These are phyloP conservation scores for Orchesellides sinensis DNA, from an alignment of 2,888 invertebrate species.

Conservation along the genomic window DNA sequence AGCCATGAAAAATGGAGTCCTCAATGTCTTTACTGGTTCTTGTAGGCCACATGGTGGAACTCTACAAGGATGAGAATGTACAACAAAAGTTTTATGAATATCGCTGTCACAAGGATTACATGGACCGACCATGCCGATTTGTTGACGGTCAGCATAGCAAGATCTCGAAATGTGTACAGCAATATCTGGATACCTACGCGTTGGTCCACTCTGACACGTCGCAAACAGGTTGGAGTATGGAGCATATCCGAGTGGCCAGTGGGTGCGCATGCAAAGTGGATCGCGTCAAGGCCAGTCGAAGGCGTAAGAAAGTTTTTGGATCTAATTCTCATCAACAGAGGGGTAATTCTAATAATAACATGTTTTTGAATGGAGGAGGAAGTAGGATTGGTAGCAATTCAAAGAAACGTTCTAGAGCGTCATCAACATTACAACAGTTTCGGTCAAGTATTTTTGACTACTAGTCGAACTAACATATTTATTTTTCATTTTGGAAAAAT, in stretches of 20 bases:
- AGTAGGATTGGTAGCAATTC: neutral
- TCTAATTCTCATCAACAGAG: neutral
- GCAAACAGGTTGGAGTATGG: constrained; percentile 68
- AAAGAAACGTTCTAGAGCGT: neutral
- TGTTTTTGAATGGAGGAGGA: neutral
- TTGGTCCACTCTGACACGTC: constrained; percentile 60
- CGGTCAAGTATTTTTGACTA: neutral
- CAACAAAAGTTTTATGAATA: constrained; percentile 72
- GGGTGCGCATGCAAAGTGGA: constrained; percentile 72
- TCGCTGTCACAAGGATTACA: constrained; percentile 67
- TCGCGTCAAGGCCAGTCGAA: constrained; percentile 9
- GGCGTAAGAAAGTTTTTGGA: constrained; percentile 22
- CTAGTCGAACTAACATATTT: too few relatives aligned
- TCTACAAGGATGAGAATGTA: constrained; percentile 69
- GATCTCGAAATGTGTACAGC: constrained; percentile 70
- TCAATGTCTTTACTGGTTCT: too few relatives aligned
- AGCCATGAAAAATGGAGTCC: too few relatives aligned
- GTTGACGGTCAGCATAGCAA: constrained; percentile 64
- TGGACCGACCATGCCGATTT: constrained; percentile 69
- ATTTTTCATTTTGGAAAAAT: too few relatives aligned
- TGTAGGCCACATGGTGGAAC: constrained; percentile 72
- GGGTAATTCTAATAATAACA: neutral
- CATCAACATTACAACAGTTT: neutral
- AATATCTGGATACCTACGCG: constrained; percentile 72
- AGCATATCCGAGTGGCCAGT: constrained; percentile 71